Evolutionary conservation across 2,113 vertebrate genomes (phyloP).

Genomic region (Prionailurus bengalensis): DNA sequence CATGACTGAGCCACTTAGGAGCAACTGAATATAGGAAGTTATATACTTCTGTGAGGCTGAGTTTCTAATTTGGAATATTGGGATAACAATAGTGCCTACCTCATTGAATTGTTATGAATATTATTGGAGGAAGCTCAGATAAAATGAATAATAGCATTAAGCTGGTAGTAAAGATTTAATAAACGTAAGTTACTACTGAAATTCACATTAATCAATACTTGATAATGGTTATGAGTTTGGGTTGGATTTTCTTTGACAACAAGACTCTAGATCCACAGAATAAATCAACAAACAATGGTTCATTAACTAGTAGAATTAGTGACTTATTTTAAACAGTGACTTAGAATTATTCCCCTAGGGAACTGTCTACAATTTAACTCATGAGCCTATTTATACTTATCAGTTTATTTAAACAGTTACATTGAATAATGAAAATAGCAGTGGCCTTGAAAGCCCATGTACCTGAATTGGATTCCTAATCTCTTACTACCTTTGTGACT

Average conservation of each 20-base stretch:
- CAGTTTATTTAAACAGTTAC: neutral
- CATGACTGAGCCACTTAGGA: neutral
- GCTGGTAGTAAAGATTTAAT: neutral
- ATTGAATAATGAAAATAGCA: neutral
- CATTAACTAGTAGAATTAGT: slow-evolving; percentile 34
- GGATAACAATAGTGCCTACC: neutral
- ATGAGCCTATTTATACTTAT: neutral
- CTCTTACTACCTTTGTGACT: neutral
- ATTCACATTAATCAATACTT: slow-evolving; percentile 47
- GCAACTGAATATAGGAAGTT: neutral
- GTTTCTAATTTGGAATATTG: neutral
- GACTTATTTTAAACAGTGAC: neutral
- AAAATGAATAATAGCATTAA: neutral
- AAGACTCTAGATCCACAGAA: slow-evolving; percentile 47
- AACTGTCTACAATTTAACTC: neutral
- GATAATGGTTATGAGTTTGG: slow-evolving; percentile 3
- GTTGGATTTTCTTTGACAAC: slow-evolving; percentile 49
- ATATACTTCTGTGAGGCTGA: neutral
- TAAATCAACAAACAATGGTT: slow-evolving; percentile 57
- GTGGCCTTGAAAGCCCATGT: neutral
- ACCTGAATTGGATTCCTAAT: neutral
- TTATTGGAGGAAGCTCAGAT: neutral
- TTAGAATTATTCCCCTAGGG: neutral
- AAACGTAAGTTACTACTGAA: neutral
- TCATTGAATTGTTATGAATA: neutral